These are phyloP conservation scores for Pelochelys cantorii DNA, from an alignment of 2,797 vertebrate genomes.

Conservation along the genomic window DNA sequence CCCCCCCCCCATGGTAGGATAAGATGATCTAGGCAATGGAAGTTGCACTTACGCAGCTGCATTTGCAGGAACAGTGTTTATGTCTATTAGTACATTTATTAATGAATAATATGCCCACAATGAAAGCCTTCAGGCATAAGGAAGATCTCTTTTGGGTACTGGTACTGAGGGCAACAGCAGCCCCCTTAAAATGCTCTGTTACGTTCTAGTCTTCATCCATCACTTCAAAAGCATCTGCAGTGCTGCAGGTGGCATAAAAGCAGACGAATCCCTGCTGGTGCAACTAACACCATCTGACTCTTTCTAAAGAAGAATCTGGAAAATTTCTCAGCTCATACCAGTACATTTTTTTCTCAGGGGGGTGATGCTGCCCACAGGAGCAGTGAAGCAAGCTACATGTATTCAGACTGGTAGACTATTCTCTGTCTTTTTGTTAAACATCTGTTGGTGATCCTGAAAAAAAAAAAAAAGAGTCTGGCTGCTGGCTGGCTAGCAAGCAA, in stretches of 20 bases:
- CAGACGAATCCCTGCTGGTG: not conserved
- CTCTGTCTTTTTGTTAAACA: conserved; percentile 50
- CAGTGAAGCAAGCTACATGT: not conserved
- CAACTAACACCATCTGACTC: not conserved
- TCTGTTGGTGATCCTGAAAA: conserved; percentile 65
- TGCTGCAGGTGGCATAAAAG: conserved; percentile 2
- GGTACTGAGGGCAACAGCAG: not conserved
- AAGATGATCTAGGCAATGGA: not conserved
- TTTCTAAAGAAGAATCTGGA: not conserved
- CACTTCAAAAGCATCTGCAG: not conserved
- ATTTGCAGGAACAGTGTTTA: not conserved
- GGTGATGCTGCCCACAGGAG: conserved; percentile 21
- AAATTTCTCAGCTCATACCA: conserved; percentile 6
- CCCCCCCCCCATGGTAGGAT: not conserved
- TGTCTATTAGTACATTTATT: not conserved
- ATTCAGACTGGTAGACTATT: conserved; percentile 43
- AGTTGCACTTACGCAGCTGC: not conserved
- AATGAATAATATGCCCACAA: not conserved
- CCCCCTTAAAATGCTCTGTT: not conserved
- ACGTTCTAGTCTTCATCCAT: not conserved
- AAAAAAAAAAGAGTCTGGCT: conserved; percentile 49
- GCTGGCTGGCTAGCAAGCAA: conserved; percentile 69
- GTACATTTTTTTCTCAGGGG: conserved; percentile 16
- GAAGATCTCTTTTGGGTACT: not conserved
- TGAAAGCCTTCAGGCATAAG: not conserved